Evolutionary conservation across 2,113 vertebrate species (phyloP), one percentile per base, ranked within the genome.

Genomic region (Hemibagrus wyckioides): DNA sequence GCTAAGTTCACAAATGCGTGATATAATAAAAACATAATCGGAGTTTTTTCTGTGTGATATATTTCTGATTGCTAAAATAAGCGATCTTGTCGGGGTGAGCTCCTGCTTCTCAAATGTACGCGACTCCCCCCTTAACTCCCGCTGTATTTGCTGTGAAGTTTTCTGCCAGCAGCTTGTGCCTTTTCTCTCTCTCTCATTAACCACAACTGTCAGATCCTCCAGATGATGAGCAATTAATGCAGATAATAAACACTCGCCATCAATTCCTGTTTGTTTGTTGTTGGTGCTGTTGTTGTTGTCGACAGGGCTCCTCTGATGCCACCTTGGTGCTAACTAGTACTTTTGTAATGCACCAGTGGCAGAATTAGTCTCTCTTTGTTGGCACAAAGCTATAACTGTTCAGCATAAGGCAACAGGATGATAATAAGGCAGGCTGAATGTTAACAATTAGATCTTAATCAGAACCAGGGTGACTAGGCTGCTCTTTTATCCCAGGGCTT

Each of bases 401-500:
- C 90, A 88, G 79, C 89, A 91, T 92, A 93, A 65, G 88, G 91
- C 92, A 91, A 86, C 65, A 82, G 91, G 86, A 89, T 91, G 93
- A 94, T 93, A 91, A 94, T 93, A 92, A 91, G 92, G 90, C 89
- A 83, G 87, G 56, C 90, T 90, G 93, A 96, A 96, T 95, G 95
- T 96, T 96, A 96, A 96, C 96, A 97, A 96, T 96, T 96, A 96
- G 96, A 96, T 96, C 94, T 94, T 97, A 97, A 97, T 98, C 97
- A 97, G 95, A 96, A 94, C 92, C 96, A 96, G 95, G 94, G 95
- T 95, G 93, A 93, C 93, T 71, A 94, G 93, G 94, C 94, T 94
- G 94, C 85, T 93, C 96, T 97, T 98, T 97, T 95, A 98, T 97
- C 95, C 96, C 92, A 87, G 79, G 87, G 94, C 96, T 96, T 97